phyloP scores from a whole-genome alignment of 2,888 invertebrate species.

The Caenorhabditis sp. region DNA sequence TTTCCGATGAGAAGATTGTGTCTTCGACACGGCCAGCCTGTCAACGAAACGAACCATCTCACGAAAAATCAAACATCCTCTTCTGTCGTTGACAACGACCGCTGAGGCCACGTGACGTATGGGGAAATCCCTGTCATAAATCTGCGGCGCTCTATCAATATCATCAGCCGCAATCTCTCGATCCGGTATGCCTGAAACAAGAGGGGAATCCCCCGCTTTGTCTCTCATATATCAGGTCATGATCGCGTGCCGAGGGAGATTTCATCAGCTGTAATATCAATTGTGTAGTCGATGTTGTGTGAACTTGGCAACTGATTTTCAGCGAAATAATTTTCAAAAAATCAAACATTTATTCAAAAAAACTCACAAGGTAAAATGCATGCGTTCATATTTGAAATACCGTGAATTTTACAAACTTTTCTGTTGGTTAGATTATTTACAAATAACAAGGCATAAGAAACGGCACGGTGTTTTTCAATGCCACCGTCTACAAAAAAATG shows the following conservation, averaged over 20 bases:
- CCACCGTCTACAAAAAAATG: no score
- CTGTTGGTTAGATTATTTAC: no score
- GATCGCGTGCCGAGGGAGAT: constrained; percentile 21
- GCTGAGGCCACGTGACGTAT: constrained; percentile 55
- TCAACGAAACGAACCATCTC: constrained; percentile 40
- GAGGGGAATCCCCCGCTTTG: constrained; percentile 22
- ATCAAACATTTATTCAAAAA: no score
- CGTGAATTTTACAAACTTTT: no score
- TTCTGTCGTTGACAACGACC: constrained; percentile 31
- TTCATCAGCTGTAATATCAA: no score
- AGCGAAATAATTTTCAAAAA: no score
- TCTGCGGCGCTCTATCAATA: constrained; percentile 35
- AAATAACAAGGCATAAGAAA: no score
- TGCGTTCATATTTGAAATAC: no score
- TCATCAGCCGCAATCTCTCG: constrained; percentile 33
- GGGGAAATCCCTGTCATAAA: constrained; percentile 54
- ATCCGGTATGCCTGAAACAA: constrained; percentile 36
- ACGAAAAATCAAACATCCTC: constrained; percentile 48
- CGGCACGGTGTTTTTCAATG: no score
- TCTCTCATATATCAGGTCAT: constrained; percentile 15
- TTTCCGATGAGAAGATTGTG: constrained; percentile 7
- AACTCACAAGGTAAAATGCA: no score
- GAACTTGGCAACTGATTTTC: no score
- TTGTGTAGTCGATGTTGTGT: no score
- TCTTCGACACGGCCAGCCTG: constrained; percentile 25